Base-by-base conservation (phyloP, 2,888 invertebrate genomes). In the Chaetogeoica ovagalla region DNA sequence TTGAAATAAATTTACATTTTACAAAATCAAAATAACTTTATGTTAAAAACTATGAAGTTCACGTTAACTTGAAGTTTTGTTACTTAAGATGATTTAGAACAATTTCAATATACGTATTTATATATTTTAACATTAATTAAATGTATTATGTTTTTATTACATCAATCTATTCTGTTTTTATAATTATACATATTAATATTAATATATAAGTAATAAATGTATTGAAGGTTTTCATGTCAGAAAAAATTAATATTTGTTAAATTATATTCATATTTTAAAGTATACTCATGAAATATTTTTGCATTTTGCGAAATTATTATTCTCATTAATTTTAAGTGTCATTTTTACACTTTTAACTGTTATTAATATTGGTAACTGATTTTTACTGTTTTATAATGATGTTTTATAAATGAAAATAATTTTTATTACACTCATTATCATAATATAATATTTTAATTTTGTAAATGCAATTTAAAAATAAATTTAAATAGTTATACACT, bases 341-440 rank as follows among this genome's bases (percentile, higher is more conserved):
- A 13, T n/a, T n/a, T n/a, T n/a, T 43, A 3, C 5, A 43, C 21
- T 6, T 21, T 48, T 52, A 68, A 52, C 69, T 69, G 69, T 55
- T 55, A 68, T 68, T 21, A 37, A 69, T 30, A 4, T 69, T 55
- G 55, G 55, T 69, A 55, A 69, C 55, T 55, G 69, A 69, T 68
- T 23, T 69, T 19, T 55, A 55, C 48, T 30, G 9, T 30, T 68
- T 66, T 69, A 69, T 30, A 7, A 63, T 63, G 37, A 13, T 43
- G n/a, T 39, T 63, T 65, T n/a, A 65, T 62, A 48, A 15, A 17
- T 30, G n/a, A 60, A 60, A 60, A 57, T 7, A n/a, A n/a, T 57
- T 57, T 6, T 55, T 55, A 55, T 19, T 19, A 19, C 4, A 19
- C 55, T 19, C 48, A 0, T 15, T 13, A 13, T 15, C 15, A 48